Base-by-base conservation (phyloP, 1,140 invertebrate genomes). In the Conopomorpha cramerella region DNA sequence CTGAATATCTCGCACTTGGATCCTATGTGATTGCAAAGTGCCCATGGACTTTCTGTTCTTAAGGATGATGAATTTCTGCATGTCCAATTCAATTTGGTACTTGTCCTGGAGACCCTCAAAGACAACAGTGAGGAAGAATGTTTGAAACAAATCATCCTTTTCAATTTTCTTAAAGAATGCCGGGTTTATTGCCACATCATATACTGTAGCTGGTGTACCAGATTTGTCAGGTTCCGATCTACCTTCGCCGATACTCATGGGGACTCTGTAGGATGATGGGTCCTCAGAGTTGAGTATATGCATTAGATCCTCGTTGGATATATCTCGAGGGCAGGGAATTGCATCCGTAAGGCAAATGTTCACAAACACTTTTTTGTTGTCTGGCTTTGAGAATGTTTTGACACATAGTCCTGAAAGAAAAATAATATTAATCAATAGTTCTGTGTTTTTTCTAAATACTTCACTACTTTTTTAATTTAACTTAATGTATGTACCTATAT, bases 191-290 rank as follows among this genome's bases (percentile, higher is more conserved):
- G 90, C 87, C 25, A 93, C 82, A 66, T 93, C 91, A 66, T 86
- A 90, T 0, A 83, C 89, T 38, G 82, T 82, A 15, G 86, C 86
- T 0, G 82, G 79, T 10, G 79, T 72, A 10, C 88, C 86, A 45
- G 82, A 83, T 68, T 92, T 95, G 64, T 95, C 93, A 14, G 78
- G 66, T 55, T 93, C 92, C 8, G 78, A 77, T 47, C 89, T 86
- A 29, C 87, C 82, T 56, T 88, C 85, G 0, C 91, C 92, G 45
- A 96, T 88, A 57, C 91, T 93, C 88, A 96, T 91, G 1, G 93
- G 93, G 28, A 96, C 84, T 33, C 87, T 77, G 60, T 86, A 95
- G 27, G 80, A 81, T 3, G 83, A 82, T 0, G 86, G 81, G 36
- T 87, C 83, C 34, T 92, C 86, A 1, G 87, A 86, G 38, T 86